Evolutionary conservation across 2,797 vertebrate genomes (phyloP).

Genomic region (Nyctalus aviator): DNA sequence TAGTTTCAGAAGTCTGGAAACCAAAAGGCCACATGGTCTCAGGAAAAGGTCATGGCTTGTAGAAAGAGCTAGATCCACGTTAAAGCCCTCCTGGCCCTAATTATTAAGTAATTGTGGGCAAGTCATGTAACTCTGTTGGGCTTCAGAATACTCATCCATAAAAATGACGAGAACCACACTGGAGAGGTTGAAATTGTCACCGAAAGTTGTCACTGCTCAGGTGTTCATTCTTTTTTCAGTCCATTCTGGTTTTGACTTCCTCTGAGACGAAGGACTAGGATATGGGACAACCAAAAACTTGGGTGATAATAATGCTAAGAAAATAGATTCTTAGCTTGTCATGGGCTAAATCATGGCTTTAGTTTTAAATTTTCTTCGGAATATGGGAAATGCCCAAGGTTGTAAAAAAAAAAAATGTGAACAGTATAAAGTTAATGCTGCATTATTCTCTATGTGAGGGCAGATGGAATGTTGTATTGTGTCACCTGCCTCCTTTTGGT

Average conservation of each 20-base stretch:
- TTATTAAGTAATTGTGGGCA: neutral
- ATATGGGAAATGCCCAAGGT: neutral
- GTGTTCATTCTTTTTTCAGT: neutral
- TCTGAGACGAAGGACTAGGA: neutral
- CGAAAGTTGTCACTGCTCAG: neutral
- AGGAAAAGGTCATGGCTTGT: constrained; percentile 47
- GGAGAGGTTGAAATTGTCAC: neutral
- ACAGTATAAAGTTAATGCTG: neutral
- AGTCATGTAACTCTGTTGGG: neutral
- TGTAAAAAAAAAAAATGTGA: neutral
- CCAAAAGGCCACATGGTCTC: constrained; percentile 12
- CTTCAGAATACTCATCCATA: neutral
- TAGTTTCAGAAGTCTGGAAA: constrained; percentile 18
- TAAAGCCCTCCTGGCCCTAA: neutral
- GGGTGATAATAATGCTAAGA: neutral
- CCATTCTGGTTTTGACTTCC: neutral
- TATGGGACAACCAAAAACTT: neutral
- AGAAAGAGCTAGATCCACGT: neutral
- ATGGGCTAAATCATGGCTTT: neutral
- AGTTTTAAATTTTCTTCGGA: neutral
- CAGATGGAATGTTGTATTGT: neutral
- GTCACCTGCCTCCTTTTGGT: neutral
- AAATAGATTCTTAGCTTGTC: neutral
- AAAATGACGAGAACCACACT: neutral
- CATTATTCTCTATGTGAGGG: neutral